These are phyloP conservation scores for Zapornia atra DNA, from an alignment of 2,113 vertebrate genomes.

Conservation along the genomic window DNA sequence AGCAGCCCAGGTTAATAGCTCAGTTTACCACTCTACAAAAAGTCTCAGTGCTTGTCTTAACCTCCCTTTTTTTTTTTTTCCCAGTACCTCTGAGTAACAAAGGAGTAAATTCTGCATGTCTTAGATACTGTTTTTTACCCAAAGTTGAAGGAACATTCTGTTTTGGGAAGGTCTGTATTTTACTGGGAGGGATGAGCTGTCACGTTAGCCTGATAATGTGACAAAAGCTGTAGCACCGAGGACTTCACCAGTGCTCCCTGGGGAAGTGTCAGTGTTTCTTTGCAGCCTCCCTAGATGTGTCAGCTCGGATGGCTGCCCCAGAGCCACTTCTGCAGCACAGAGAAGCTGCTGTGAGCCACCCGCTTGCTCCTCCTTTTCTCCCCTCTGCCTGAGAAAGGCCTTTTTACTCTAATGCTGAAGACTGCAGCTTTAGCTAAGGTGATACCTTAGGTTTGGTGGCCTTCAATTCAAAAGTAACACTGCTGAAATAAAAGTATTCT, in stretches of 20 bases:
- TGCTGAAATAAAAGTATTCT: background rate
- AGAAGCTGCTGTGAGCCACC: background rate
- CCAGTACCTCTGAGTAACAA: background rate
- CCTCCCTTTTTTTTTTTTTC: background rate
- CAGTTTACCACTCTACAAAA: background rate
- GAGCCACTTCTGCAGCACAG: rapidly evolving
- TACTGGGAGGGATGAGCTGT: background rate
- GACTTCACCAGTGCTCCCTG: background rate
- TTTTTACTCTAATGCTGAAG: background rate
- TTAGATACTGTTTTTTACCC: background rate
- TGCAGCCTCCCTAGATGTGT: background rate
- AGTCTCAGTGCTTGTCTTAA: background rate
- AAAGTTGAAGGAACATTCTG: background rate
- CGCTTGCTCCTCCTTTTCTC: background rate
- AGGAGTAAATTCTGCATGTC: background rate
- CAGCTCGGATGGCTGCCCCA: background rate
- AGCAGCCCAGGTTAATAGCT: background rate
- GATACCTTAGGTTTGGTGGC: background rate
- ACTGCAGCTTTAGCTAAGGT: background rate
- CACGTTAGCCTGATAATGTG: background rate
- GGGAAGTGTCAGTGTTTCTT: background rate
- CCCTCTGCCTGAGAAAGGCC: background rate
- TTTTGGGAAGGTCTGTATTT: background rate
- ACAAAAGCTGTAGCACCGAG: background rate
- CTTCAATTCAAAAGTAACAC: background rate